These are phyloP conservation scores for Chiroxiphia lanceolata DNA, from an alignment of 2,797 vertebrate genomes.

Conservation along the genomic window DNA sequence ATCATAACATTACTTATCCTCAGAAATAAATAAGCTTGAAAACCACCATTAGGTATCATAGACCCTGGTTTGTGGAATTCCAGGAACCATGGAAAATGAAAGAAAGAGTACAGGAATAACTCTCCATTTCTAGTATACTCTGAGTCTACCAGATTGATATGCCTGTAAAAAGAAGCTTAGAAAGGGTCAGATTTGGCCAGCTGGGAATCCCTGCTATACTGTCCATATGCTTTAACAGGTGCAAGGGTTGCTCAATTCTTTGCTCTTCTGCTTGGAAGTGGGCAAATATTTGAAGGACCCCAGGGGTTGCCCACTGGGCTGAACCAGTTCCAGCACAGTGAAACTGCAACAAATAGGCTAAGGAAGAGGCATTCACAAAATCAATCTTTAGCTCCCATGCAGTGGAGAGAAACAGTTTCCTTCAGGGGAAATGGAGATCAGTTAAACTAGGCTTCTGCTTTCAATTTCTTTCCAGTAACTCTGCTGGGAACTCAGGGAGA, in stretches of 20 bases:
- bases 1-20: not conserved
- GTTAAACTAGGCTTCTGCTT: not conserved
- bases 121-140: not conserved
- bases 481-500: not conserved
- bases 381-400: not conserved
- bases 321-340: not conserved
- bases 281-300: not conserved
- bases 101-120: not conserved
- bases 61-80: not conserved
- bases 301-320: not conserved
- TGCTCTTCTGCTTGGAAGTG: not conserved
- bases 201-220: slow-evolving; percentile 3
- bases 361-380: not conserved
- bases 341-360: not conserved
- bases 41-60: not conserved
- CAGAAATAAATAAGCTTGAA: not conserved
- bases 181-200: not conserved
- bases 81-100: not conserved
- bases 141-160: not conserved
- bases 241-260: not conserved
- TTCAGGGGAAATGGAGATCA: not conserved
- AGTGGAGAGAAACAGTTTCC: not conserved
- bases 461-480: not conserved
- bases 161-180: not conserved
- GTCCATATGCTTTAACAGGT: slow-evolving; percentile 14